A percentile compares a stretch with the other conserved stretches of the same genome.
phyloP scores from a whole-genome alignment of 2,113 vertebrate species.

The Anhinga rufa region DNA sequence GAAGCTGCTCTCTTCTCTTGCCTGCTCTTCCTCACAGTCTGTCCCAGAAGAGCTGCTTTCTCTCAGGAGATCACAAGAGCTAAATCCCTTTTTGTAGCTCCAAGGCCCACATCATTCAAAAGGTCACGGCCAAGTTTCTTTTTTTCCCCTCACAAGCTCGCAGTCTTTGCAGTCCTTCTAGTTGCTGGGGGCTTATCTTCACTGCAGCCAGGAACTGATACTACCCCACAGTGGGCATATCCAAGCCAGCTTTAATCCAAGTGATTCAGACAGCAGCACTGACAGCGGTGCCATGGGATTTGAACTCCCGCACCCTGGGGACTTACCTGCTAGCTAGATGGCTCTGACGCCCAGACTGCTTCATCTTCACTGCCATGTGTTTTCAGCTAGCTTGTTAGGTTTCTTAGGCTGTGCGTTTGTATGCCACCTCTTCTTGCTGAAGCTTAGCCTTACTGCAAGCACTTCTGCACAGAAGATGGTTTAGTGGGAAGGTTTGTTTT shows the following conservation, averaged over 20 bases:
- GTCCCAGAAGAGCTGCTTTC: not conserved
- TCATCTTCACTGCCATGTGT: not conserved
- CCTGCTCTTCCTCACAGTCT: not conserved
- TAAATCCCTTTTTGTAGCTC: not conserved
- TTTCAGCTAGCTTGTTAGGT: not conserved
- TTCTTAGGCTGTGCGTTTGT: rapidly evolving
- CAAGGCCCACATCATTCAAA: not conserved
- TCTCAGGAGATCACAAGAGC: not conserved
- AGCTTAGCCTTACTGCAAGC: not conserved
- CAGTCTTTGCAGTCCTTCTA: not conserved
- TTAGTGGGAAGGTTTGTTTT: not conserved
- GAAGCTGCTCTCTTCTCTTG: not conserved
- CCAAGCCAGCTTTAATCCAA: not conserved
- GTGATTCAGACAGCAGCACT: not conserved
- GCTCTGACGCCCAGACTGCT: not conserved
- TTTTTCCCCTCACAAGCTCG: not conserved
- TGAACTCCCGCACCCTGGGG: not conserved
- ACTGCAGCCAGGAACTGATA: not conserved
- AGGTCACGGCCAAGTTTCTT: not conserved
- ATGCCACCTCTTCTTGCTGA: not conserved
- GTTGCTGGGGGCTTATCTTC: not conserved
- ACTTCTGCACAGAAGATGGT: not conserved
- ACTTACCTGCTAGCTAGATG: not conserved
- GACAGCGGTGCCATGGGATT: not conserved
- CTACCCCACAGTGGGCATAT: not conserved